Conservation (phyloP, 2,113 vertebrate species). For the Junco hyemalis region DNA sequence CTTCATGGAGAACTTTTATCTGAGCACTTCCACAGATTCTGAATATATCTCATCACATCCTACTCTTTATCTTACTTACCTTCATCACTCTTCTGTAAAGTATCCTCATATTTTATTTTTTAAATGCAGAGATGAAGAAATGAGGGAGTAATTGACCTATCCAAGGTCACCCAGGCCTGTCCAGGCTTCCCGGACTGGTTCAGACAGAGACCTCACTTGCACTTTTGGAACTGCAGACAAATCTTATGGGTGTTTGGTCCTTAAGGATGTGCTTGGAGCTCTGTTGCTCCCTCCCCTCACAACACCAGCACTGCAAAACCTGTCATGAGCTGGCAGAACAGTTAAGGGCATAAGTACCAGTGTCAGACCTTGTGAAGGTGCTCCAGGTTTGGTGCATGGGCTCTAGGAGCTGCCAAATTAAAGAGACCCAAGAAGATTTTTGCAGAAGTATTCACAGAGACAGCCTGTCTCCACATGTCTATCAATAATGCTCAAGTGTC, state of each 20-base stretch:
- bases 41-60: neutral
- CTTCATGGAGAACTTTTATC: neutral
- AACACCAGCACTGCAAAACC: neutral
- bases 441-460: neutral
- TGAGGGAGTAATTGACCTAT: neutral
- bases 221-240: neutral
- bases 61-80: neutral
- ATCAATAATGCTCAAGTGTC: neutral
- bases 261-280: neutral
- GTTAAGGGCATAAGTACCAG: neutral
- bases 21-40: neutral
- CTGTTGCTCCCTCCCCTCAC: neutral
- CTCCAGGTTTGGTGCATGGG: neutral
- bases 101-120: neutral
- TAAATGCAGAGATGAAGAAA: neutral
- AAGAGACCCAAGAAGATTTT: neutral
- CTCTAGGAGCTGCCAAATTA: neutral
- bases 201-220: neutral
- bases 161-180: neutral
- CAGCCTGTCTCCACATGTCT: slow-evolving; percentile 11
- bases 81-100: neutral
- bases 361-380: slow-evolving; percentile 2
- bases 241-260: neutral
- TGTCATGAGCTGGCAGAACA: neutral
- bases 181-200: neutral